These are phyloP conservation scores for Ligdia adustata DNA, from an alignment of 2,888 invertebrate species.

Conservation along the genomic window DNA sequence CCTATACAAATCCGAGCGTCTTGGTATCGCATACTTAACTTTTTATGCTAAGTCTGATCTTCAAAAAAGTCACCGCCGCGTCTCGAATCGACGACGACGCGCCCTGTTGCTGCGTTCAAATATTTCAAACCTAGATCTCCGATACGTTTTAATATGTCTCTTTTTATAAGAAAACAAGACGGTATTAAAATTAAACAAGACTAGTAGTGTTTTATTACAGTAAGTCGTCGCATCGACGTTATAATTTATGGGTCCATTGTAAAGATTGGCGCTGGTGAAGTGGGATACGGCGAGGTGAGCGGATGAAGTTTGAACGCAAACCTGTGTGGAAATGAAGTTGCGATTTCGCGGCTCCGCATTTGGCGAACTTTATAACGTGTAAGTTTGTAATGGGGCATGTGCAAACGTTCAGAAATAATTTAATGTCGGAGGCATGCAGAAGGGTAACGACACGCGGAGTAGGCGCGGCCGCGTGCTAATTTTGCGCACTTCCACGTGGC, in stretches of 20 bases:
- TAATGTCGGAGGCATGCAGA: constrained; percentile 41
- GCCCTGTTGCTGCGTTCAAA: constrained; percentile 45
- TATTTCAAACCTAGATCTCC: constrained; percentile 35
- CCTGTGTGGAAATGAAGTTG: constrained; percentile 47
- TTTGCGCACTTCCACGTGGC: constrained; percentile 32
- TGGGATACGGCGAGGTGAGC: constrained; percentile 24
- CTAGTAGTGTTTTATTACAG: constrained; percentile 45
- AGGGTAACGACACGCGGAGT: constrained; percentile 44
- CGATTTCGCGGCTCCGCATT: constrained; percentile 41
- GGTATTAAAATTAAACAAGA: constrained; percentile 39
- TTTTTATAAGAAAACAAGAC: constrained; percentile 33
- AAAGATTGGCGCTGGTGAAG: constrained; percentile 31
- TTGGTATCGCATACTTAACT: constrained; percentile 61
- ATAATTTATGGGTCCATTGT: constrained; percentile 55
- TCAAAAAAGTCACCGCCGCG: constrained; percentile 61
- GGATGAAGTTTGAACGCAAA: constrained; percentile 38
- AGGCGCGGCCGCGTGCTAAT: constrained; percentile 39
- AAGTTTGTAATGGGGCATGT: constrained; percentile 53
- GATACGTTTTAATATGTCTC: constrained; percentile 29
- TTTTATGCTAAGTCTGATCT: constrained; percentile 61
- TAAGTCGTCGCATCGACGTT: constrained; percentile 42
- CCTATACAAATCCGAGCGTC: constrained; percentile 71
- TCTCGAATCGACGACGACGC: constrained; percentile 49
- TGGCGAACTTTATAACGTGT: constrained; percentile 47
- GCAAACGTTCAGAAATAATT: constrained; percentile 63